Base-by-base conservation (phyloP, 1,140 invertebrate genomes). In the Diploscapter pachys region DNA sequence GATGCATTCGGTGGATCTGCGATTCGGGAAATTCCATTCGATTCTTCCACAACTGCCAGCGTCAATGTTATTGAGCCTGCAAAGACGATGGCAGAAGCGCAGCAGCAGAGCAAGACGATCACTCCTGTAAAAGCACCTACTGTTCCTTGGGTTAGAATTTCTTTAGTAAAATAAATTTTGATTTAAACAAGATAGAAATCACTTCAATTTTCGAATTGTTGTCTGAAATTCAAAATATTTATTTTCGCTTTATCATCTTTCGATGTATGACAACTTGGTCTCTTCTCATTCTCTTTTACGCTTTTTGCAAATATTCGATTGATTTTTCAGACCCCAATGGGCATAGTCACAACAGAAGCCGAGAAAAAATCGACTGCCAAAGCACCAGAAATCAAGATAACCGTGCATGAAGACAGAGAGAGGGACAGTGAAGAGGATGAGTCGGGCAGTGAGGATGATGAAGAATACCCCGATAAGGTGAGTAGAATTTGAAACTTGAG, bases 391-490 rank as follows among this genome's bases (percentile, higher is more conserved):
- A 80, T 80, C 0, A 76, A 64, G 54, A 62, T 80, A 13, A 80
- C 78, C 11, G 63, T 76, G 31, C 78, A 80, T 63, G 76, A 80
- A 63, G 74, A 73, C 54, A 53, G 53, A 49, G 71, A 64, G 68
- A 80, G 68, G 63, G 63, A 49, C 67, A 67, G 63, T 57, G 55
- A 70, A 71, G 70, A 78, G 49, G 81, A 81, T 67, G 76, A 78
- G 8, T 68, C 56, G 55, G 72, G 78, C n/a, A 80, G 79, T 52
- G 83, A 82, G 31, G 82, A 84, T 48, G 82, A 85, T 59, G 82
- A 85, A n/a, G 83, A 84, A 65, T 84, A 84, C 75, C 83, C 83
- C 6, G 83, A 84, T 78, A 80, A 76, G 69, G 73, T 31, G 31
- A 31, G 31, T 31, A 31, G 31, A 31, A 31, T 31, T 31, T 80